These are phyloP conservation scores for Melanocharis versteri DNA, from an alignment of 2,113 vertebrate genomes.

Conservation along the genomic window DNA sequence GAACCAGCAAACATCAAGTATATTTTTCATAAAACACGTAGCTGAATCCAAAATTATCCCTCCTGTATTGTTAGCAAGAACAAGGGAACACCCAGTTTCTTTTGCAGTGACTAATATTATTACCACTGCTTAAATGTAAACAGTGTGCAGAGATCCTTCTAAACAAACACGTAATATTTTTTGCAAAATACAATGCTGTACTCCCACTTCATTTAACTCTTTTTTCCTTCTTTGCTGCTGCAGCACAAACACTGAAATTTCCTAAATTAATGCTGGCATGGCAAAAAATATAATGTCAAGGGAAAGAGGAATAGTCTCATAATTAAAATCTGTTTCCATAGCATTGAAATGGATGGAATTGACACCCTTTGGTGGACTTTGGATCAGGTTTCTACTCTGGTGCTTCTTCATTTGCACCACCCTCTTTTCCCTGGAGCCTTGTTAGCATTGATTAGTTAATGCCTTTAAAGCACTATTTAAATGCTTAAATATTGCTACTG, in stretches of 20 bases:
- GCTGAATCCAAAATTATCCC: conserved; percentile 45
- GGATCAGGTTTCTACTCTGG: neutral
- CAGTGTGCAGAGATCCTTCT: neutral
- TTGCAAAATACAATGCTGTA: neutral
- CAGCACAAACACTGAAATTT: neutral
- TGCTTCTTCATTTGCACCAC: neutral
- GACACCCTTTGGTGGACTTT: neutral
- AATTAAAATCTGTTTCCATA: neutral
- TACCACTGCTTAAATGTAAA: conserved; percentile 28
- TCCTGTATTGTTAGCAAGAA: conserved; percentile 8
- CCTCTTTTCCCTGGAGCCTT: neutral
- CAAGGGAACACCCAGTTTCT: conserved; percentile 55
- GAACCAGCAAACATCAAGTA: conserved; percentile 29
- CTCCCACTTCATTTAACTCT: neutral
- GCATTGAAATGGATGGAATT: neutral
- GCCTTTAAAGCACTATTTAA: conserved; percentile 30
- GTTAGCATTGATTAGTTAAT: conserved; percentile 48
- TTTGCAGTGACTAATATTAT: conserved; percentile 45
- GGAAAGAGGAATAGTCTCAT: neutral
- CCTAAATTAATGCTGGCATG: neutral
- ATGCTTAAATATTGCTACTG: neutral
- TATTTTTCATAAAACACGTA: conserved; percentile 38
- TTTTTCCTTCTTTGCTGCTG: neutral
- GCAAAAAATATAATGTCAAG: neutral
- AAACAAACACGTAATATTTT: neutral